Conservation (phyloP, 1,140 invertebrate genomes). For the Bombyx mandarina region DNA sequence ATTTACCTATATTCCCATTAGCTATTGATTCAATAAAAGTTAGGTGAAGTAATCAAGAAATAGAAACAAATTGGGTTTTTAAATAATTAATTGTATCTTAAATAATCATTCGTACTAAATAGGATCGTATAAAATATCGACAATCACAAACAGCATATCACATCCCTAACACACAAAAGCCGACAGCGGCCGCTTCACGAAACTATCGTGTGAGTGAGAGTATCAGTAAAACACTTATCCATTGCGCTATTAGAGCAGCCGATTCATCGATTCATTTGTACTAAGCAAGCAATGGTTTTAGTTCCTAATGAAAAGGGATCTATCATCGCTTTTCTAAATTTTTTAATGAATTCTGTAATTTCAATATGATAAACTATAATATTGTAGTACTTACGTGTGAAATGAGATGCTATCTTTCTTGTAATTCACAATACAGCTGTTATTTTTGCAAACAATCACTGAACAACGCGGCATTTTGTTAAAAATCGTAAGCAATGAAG, state of each 20-base stretch:
- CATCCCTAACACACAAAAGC: too few relatives aligned
- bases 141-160: background rate
- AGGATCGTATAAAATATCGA: background rate
- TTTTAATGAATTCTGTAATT: background rate
- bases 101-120: background rate
- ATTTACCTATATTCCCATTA: too few relatives aligned
- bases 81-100: background rate
- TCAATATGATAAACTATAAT: background rate
- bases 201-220: background rate
- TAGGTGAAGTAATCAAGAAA: background rate
- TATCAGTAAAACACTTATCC: background rate
- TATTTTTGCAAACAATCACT: slow-evolving; percentile 6
- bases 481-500: slow-evolving; percentile 1
- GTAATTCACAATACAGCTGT: background rate
- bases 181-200: background rate
- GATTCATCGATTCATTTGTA: slow-evolving; percentile 3
- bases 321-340: background rate
- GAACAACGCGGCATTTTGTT: slow-evolving; percentile 4
- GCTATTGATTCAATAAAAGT: background rate
- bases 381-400: slow-evolving; percentile 1
- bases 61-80: background rate
- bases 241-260: slow-evolving; percentile 3
- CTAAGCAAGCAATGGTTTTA: background rate
- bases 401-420: too few relatives aligned
- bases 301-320: too few relatives aligned